phyloP scores from a whole-genome alignment of 2,113 vertebrate species.

The Stigmatopora argus region DNA sequence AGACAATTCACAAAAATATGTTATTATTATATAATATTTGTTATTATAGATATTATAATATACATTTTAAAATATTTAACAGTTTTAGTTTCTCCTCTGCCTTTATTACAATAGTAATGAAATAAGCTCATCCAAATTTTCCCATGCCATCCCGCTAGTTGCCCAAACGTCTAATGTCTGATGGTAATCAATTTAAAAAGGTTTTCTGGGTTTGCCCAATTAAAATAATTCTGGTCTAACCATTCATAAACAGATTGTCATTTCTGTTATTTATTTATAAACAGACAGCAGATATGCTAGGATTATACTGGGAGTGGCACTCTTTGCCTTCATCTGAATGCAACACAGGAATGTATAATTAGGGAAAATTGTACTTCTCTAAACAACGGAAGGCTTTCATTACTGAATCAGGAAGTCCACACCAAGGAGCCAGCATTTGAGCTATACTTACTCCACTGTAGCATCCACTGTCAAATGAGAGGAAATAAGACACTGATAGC shows the following conservation, averaged over 20 bases:
- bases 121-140: neutral
- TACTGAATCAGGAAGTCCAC: conserved; percentile 52
- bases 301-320: conserved; percentile 46
- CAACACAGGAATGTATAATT: conserved; percentile 55
- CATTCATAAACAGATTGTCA: conserved; percentile 16
- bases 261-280: conserved; percentile 14
- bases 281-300: conserved; percentile 10
- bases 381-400: conserved; percentile 67
- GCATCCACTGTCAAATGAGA: conserved; percentile 23
- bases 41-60: too few relatives aligned
- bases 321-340: conserved; percentile 28
- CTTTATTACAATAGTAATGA: neutral
- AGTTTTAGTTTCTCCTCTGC: too few relatives aligned
- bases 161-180: neutral
- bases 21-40: too few relatives aligned
- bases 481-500: conserved; percentile 29
- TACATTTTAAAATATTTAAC: too few relatives aligned
- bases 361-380: conserved; percentile 40
- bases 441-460: conserved; percentile 44
- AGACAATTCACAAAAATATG: too few relatives aligned
- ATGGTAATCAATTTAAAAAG: neutral
- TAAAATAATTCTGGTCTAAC: neutral
- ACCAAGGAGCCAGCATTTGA: conserved; percentile 31
- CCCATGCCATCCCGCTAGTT: neutral
- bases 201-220: conserved; percentile 11